phyloP scores from a whole-genome alignment of 2,797 vertebrate genomes.

The Sebastes taczanowskii region DNA sequence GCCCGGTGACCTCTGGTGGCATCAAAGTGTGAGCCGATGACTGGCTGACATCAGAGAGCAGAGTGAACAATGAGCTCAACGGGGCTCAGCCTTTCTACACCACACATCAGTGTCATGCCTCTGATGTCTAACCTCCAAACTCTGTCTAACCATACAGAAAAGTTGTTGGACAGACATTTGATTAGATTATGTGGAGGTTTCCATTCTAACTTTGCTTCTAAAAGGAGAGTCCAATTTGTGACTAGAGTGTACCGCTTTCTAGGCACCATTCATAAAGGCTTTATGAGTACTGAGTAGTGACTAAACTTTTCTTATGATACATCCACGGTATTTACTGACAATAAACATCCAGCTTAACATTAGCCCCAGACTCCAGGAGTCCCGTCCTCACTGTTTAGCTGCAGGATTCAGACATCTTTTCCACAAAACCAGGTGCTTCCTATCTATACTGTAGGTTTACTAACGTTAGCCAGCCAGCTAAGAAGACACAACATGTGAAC shows the following conservation, averaged over 20 bases:
- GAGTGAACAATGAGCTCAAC: constrained; percentile 12
- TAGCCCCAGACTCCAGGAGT: background rate
- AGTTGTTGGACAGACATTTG: background rate
- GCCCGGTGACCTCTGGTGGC: constrained; percentile 39
- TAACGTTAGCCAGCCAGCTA: background rate
- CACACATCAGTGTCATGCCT: constrained; percentile 4
- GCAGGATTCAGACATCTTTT: background rate
- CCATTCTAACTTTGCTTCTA: background rate
- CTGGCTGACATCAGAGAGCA: constrained; percentile 31
- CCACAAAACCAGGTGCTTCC: background rate
- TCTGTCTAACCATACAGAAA: background rate
- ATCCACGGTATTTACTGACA: no score
- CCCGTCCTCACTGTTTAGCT: background rate
- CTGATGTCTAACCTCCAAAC: constrained; percentile 1
- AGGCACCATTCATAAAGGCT: background rate
- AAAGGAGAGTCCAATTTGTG: background rate
- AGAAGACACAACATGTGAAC: background rate
- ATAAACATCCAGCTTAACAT: background rate
- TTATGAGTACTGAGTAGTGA: background rate
- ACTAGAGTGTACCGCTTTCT: background rate
- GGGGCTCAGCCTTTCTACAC: background rate
- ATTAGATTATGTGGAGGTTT: background rate
- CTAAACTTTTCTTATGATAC: no score
- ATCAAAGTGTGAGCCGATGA: constrained; percentile 27
- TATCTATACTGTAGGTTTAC: background rate